Conservation (phyloP, 2,888 invertebrate genomes). For the Tupiocoris notatus region DNA sequence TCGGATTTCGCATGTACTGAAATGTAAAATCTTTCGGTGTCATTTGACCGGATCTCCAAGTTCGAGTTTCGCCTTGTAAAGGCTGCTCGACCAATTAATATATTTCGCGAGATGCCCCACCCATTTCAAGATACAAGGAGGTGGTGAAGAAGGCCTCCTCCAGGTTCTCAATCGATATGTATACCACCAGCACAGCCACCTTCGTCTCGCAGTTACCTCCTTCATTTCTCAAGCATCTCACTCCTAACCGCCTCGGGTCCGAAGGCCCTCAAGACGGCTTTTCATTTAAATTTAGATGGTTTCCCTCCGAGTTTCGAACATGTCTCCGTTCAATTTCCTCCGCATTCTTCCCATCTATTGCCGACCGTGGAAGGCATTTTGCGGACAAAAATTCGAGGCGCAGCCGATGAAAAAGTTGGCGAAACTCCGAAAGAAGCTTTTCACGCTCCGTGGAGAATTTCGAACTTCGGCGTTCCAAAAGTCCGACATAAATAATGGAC, state of each 20-base stretch:
- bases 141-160: constrained; percentile 46
- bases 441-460: too few species aligned
- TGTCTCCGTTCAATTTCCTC: not conserved
- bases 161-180: constrained; percentile 49
- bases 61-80: too few species aligned
- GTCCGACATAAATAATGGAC: too few species aligned
- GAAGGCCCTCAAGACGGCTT: constrained; percentile 35
- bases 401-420: too few species aligned
- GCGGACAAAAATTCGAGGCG: too few species aligned
- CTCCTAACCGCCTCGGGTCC: not conserved
- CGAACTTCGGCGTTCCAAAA: too few species aligned
- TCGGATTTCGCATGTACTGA: too few species aligned
- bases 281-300: constrained; percentile 44
- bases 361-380: too few species aligned
- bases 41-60: too few species aligned
- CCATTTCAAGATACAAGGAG: constrained; percentile 44
- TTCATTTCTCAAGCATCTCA: too few species aligned
- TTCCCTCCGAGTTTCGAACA: constrained; percentile 7
- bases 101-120: constrained; percentile 48
- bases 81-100: constrained; percentile 50
- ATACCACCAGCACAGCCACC: constrained; percentile 3
- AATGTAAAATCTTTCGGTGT: too few species aligned
- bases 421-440: too few species aligned
- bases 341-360: not conserved
- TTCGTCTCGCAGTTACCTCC: not conserved